Conservation (phyloP, 1,140 invertebrate species). For the Formica exsecta region DNA sequence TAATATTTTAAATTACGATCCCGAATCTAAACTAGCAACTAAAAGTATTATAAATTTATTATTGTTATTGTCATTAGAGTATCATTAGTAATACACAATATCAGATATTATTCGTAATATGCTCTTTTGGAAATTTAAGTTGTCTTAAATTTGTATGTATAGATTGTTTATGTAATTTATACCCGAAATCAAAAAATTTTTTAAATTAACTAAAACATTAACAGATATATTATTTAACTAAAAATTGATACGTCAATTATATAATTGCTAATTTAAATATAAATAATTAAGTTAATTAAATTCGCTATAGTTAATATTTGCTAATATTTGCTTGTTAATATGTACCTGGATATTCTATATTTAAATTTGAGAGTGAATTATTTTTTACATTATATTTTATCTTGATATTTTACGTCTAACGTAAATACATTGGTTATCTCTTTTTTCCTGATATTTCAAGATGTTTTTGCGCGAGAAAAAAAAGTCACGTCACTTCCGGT, state of each 20-base stretch:
- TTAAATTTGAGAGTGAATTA: not conserved
- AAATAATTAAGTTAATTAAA: not conserved
- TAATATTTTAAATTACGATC: not conserved
- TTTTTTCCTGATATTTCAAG: not conserved
- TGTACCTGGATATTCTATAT: not conserved
- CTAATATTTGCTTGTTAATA: not conserved
- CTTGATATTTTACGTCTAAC: not conserved
- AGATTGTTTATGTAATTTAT: not conserved
- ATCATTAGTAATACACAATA: not conserved
- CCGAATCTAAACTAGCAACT: not conserved
- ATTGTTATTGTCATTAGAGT: not conserved
- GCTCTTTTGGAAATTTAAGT: too few relatives aligned
- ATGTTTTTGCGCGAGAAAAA: not conserved
- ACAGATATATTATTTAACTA: not conserved
- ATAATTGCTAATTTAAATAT: not conserved
- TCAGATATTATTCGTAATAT: not conserved
- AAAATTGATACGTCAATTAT: not conserved
- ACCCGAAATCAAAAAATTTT: not conserved
- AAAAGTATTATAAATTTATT: not conserved
- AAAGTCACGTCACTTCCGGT: slow-evolving; percentile 23
- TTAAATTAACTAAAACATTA: not conserved
- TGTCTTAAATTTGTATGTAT: not conserved
- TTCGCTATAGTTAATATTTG: not conserved
- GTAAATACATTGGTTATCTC: not conserved
- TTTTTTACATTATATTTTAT: not conserved